Evolutionary conservation across 2,113 vertebrate genomes (phyloP).

Genomic region (Phodopus roborovskii): DNA sequence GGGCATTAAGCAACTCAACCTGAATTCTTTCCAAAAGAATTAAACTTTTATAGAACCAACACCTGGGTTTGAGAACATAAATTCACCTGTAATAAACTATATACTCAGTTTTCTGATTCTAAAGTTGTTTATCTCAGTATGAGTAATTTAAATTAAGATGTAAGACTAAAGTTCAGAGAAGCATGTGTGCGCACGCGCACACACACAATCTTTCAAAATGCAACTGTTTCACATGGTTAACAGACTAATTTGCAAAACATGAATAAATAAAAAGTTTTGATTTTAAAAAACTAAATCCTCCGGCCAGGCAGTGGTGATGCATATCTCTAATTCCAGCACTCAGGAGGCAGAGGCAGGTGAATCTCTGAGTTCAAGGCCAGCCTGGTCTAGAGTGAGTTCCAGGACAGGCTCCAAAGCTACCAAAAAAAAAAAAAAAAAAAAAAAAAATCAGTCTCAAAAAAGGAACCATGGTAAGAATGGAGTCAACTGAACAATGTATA

Average conservation of each 20-base stretch:
- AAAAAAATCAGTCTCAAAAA: neutral
- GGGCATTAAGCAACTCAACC: constrained; percentile 74
- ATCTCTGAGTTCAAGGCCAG: neutral
- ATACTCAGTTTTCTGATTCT: constrained; percentile 74
- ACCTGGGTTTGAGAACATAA: constrained; percentile 74
- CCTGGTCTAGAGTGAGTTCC: neutral
- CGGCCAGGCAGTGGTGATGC: neutral
- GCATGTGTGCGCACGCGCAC: neutral
- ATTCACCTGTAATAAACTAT: constrained; percentile 71
- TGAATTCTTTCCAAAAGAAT: constrained; percentile 75
- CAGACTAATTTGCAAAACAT: constrained; percentile 56
- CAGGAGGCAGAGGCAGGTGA: no score
- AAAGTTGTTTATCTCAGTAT: constrained; percentile 68
- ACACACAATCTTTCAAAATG: constrained; percentile 42
- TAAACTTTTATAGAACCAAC: constrained; percentile 50
- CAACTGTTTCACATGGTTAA: constrained; percentile 67
- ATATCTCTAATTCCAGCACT: neutral
- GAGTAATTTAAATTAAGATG: constrained; percentile 78
- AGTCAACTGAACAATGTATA: constrained; percentile 65
- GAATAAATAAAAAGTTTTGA: constrained; percentile 11
- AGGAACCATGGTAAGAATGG: constrained; percentile 67
- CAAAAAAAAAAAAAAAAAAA: neutral
- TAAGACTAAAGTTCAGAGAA: constrained; percentile 80
- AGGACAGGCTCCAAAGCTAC: neutral
- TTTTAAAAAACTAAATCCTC: constrained; percentile 68